These are phyloP conservation scores for Pocillopora verrucosa DNA, from an alignment of 64 coral and sea anemone species.

Conservation along the genomic window DNA sequence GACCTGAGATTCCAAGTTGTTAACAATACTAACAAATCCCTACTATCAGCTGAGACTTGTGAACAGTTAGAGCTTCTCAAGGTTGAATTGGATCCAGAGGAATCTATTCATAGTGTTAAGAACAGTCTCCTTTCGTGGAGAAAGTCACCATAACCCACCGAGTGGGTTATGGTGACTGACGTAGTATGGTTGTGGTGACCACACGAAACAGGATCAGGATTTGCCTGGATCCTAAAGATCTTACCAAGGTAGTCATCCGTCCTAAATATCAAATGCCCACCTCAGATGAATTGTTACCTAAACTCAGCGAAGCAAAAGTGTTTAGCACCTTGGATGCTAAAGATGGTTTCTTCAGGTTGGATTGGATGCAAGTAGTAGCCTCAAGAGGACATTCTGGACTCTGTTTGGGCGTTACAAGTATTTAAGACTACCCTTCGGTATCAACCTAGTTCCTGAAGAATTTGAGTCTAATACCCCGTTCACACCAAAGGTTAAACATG, in stretches of 20 bases:
- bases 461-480: conserved; percentile 10
- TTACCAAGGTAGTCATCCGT: conserved; percentile 8
- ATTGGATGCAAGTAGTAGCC: conserved; percentile 26
- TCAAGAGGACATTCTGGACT: conserved; percentile 24
- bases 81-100: conserved; percentile 39
- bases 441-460: conserved; percentile 23
- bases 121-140: not conserved
- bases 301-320: conserved; percentile 41
- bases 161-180: conserved; percentile 16
- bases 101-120: not conserved
- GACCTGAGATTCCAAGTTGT: conserved; percentile 13
- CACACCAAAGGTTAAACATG: too few species aligned
- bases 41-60: conserved; percentile 12
- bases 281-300: conserved; percentile 26
- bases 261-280: conserved; percentile 47
- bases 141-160: not conserved
- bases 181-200: conserved; percentile 35
- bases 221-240: conserved; percentile 43
- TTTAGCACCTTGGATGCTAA: conserved; percentile 46
- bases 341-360: conserved; percentile 56
- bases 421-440: conserved; percentile 32
- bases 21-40: not conserved
- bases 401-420: not conserved
- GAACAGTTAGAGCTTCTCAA: conserved; percentile 46
- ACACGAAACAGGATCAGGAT: conserved; percentile 51